phyloP scores from a whole-genome alignment of 2,797 vertebrate species.

The Rhincodon typus region DNA sequence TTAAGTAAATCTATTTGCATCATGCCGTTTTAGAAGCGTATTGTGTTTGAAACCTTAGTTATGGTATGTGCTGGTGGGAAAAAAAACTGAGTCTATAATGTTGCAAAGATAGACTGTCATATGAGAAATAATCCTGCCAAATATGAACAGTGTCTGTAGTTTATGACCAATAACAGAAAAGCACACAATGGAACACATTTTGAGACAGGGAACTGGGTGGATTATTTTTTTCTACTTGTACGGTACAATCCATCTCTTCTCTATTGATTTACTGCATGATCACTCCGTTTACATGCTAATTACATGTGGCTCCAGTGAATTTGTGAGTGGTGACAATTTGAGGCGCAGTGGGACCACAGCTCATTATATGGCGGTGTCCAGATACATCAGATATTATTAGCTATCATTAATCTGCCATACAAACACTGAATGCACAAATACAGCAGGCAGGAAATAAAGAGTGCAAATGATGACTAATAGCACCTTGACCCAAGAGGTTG shows the following conservation, averaged over 20 bases:
- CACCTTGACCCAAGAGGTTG: constrained; percentile 59
- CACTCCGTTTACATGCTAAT: constrained; percentile 93
- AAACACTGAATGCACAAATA: constrained; percentile 60
- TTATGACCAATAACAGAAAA: constrained; percentile 79
- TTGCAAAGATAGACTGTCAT: not conserved
- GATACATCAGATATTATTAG: constrained; percentile 99
- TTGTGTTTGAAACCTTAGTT: not conserved
- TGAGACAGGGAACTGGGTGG: constrained; percentile 48
- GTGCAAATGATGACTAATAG: constrained; percentile 64
- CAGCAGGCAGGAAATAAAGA: constrained; percentile 63
- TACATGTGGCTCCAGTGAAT: constrained; percentile 80
- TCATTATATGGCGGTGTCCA: constrained; percentile 97
- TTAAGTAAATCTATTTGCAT: constrained; percentile 23
- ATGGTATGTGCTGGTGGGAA: not conserved
- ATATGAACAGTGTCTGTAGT: constrained; percentile 97
- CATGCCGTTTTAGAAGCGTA: not conserved
- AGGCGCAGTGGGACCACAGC: constrained; percentile 92
- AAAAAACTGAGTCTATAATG: not conserved
- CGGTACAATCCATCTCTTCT: constrained; percentile 74
- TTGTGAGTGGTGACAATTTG: constrained; percentile 98
- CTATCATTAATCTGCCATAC: constrained; percentile 98
- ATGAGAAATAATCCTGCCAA: constrained; percentile 96
- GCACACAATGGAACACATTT: constrained; percentile 64
- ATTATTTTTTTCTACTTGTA: constrained; percentile 50
- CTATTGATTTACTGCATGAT: constrained; percentile 84